phyloP scores from a whole-genome alignment of 2,797 vertebrate genomes.

The Australoheros facetus region DNA sequence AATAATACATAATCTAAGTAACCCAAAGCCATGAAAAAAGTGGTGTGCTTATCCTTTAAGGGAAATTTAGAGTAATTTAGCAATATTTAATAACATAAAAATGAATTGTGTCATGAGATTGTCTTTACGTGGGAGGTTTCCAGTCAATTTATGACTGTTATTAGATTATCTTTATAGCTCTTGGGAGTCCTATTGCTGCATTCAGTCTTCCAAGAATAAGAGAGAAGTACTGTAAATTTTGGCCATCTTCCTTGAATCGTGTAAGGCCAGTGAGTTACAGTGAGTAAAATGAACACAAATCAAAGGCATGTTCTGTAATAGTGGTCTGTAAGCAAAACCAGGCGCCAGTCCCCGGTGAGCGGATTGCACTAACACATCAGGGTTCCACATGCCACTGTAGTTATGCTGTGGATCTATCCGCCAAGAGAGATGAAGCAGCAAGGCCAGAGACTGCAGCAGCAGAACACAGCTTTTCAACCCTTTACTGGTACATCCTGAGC shows the following conservation, averaged over 20 bases:
- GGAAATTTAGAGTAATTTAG: not conserved
- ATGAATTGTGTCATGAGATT: not conserved
- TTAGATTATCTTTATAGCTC: not conserved
- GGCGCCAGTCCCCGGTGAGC: not conserved
- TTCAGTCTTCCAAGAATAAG: not conserved
- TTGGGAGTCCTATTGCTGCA: not conserved
- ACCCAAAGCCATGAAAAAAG: too few species aligned
- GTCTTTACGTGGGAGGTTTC: not conserved
- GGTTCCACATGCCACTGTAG: not conserved
- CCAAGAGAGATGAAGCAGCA: not conserved
- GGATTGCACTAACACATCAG: not conserved
- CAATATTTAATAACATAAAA: not conserved
- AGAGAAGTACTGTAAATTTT: not conserved
- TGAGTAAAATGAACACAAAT: not conserved
- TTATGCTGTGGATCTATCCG: not conserved
- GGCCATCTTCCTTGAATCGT: not conserved
- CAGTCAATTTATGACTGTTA: not conserved
- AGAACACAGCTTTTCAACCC: slow-evolving; percentile 7
- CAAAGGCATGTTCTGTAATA: not conserved
- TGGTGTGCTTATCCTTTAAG: too few species aligned
- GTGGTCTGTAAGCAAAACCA: not conserved
- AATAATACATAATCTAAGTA: too few species aligned
- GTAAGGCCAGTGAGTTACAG: not conserved
- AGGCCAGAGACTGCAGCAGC: slow-evolving; percentile 1
- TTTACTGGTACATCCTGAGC: not conserved